A percentile compares a stretch with the other conserved stretches of the same genome.
Evolutionary conservation across 2,113 vertebrate genomes (phyloP).

Genomic region (Narcine bancroftii): DNA sequence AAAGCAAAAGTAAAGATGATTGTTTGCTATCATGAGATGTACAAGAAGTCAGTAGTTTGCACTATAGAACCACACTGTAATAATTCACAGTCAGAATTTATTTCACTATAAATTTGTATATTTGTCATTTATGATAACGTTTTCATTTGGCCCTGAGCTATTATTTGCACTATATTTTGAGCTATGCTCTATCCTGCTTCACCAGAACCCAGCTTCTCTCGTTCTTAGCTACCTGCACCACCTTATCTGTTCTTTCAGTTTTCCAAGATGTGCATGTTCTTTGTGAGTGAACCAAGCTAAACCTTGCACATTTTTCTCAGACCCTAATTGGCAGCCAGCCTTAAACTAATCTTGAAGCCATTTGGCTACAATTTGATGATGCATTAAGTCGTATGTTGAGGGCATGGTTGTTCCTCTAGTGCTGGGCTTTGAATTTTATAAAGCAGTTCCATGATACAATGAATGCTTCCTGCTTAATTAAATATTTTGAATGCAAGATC

Average conservation of each 20-base stretch:
- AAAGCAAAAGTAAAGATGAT: constrained; percentile 74
- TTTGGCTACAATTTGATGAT: background rate
- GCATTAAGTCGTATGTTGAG: background rate
- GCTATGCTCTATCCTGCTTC: background rate
- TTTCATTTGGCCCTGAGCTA: background rate
- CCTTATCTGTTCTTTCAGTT: background rate
- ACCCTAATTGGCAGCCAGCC: background rate
- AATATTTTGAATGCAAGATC: background rate
- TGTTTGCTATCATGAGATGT: constrained; percentile 65
- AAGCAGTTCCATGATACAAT: background rate
- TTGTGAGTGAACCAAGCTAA: too few relatives aligned
- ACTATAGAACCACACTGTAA: background rate
- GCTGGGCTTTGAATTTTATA: background rate
- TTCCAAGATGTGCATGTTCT: background rate
- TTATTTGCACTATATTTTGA: constrained; percentile 31
- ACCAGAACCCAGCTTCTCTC: background rate
- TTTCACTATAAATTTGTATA: constrained; percentile 25
- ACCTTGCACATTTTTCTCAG: background rate
- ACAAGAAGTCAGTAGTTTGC: background rate
- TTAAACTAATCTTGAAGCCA: background rate
- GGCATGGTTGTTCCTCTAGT: background rate
- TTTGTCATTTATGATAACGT: constrained; percentile 17
- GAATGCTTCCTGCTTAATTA: background rate
- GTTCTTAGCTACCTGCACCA: background rate
- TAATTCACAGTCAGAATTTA: background rate